phyloP scores from a whole-genome alignment of 2,113 vertebrate genomes.

The Pagrus major region DNA sequence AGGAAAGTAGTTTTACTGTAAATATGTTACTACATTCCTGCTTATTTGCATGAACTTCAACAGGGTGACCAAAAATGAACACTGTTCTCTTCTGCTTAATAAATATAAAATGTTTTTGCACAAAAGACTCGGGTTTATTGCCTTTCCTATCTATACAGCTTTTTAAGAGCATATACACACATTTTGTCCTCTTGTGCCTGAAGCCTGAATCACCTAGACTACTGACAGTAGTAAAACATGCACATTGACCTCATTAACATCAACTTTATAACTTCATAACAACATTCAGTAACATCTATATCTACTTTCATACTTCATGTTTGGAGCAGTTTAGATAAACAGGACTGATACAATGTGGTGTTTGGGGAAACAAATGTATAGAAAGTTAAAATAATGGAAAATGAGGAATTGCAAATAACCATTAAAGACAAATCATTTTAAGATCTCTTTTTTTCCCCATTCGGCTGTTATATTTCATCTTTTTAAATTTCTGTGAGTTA shows the following conservation, averaged over 20 bases:
- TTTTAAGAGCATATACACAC: not conserved
- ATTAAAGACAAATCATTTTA: not conserved
- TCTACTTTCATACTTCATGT: too few species aligned
- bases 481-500: too few species aligned
- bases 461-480: too few species aligned
- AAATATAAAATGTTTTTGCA: constrained; percentile 7
- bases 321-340: not conserved
- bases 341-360: not conserved
- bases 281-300: too few species aligned
- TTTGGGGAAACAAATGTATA: not conserved
- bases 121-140: not conserved
- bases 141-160: not conserved
- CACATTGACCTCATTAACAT: not conserved
- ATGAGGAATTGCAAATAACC: not conserved
- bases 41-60: constrained; percentile 21
- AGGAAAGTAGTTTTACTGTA: constrained; percentile 5
- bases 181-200: not conserved
- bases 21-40: not conserved
- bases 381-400: not conserved
- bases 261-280: not conserved
- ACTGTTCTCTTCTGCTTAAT: not conserved
- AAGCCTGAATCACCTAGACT: not conserved
- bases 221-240: not conserved
- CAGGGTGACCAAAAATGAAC: not conserved
- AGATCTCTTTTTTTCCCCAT: too few species aligned